These are phyloP conservation scores for Microcebus jonahi DNA, from an alignment of 2,113 vertebrate genomes.

Conservation along the genomic window DNA sequence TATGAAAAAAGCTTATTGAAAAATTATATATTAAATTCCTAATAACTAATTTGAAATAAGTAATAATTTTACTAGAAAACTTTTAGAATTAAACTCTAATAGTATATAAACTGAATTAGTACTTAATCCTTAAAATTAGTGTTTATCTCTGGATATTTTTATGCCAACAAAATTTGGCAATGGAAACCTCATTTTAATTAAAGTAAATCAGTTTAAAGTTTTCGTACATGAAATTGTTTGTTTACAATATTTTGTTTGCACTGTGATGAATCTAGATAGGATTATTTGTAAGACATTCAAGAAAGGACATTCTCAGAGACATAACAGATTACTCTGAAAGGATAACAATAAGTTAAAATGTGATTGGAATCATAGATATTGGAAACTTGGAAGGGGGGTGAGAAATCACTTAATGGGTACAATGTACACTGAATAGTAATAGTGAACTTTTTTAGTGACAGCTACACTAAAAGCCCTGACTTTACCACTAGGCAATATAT, in stretches of 20 bases:
- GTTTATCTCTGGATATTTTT: not conserved
- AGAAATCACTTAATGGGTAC: too few relatives aligned
- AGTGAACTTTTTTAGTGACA: too few relatives aligned
- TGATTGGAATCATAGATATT: too few relatives aligned
- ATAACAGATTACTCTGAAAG: constrained; percentile 17
- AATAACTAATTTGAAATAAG: not conserved
- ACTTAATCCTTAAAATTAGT: not conserved
- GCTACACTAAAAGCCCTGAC: too few relatives aligned
- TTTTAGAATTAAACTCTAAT: constrained; percentile 37
- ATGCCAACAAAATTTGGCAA: not conserved
- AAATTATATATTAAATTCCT: not conserved
- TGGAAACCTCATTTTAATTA: constrained; percentile 21
- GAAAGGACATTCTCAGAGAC: not conserved
- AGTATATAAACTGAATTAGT: constrained; percentile 23
- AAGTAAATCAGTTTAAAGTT: constrained; percentile 34
- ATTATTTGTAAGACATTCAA: constrained; percentile 20
- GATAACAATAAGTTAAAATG: constrained; percentile 10
- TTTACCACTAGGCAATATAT: too few relatives aligned
- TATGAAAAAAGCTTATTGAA: not conserved
- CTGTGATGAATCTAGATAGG: not conserved
- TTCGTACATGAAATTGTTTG: not conserved
- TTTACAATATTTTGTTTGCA: constrained; percentile 22
- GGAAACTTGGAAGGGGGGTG: too few relatives aligned
- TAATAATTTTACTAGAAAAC: not conserved
- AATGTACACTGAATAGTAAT: too few relatives aligned